These are phyloP conservation scores for Leiothrix lutea DNA, from an alignment of 2,113 vertebrate genomes.

Conservation along the genomic window DNA sequence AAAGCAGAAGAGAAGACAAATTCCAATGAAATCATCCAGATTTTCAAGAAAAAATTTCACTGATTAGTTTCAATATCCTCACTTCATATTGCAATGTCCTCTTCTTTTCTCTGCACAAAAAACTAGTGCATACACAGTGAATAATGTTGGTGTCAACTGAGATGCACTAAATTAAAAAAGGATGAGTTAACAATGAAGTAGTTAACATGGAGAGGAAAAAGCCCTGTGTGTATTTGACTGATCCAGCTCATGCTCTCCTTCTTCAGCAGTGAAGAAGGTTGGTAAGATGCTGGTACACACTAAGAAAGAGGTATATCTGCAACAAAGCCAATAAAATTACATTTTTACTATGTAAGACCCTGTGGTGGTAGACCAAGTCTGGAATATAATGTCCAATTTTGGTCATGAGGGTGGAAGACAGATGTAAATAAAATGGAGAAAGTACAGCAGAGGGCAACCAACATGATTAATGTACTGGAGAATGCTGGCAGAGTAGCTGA, in stretches of 20 bases:
- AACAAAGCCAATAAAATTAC: background rate
- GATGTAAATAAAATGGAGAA: conserved; percentile 53
- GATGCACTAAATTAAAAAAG: background rate
- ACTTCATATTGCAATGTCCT: background rate
- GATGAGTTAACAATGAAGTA: background rate
- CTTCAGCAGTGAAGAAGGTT: background rate
- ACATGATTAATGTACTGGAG: conserved; percentile 46
- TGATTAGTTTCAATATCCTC: background rate
- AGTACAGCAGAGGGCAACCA: conserved; percentile 37
- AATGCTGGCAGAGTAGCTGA: conserved; percentile 25
- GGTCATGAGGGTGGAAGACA: conserved; percentile 10
- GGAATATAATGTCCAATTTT: conserved; percentile 28
- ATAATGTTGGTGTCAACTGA: background rate
- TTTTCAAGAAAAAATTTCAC: background rate
- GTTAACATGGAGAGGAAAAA: background rate
- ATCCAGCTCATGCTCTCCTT: background rate
- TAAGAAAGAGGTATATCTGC: background rate
- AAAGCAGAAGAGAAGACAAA: background rate
- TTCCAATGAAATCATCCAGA: background rate
- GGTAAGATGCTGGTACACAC: background rate
- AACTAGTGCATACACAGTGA: background rate
- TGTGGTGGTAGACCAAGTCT: background rate
- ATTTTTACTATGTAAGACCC: background rate
- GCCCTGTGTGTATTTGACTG: background rate
- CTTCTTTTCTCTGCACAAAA: background rate